These are phyloP conservation scores for Xiphias gladius DNA, from an alignment of 2,113 vertebrate genomes.

Conservation along the genomic window DNA sequence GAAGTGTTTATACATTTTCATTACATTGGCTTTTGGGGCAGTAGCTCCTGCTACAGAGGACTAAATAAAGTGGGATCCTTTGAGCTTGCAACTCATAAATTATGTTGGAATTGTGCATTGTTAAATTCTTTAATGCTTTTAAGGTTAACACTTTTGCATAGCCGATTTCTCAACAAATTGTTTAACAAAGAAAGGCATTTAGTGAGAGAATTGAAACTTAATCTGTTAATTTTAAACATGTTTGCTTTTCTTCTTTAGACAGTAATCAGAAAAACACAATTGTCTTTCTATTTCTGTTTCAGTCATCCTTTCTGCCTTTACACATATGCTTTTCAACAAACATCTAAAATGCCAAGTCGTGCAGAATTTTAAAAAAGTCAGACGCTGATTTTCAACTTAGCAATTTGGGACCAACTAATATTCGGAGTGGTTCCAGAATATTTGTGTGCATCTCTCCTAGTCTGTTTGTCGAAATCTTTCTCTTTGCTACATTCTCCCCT, in stretches of 20 bases:
- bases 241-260: too few relatives aligned
- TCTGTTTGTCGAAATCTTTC: not conserved
- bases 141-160: not conserved
- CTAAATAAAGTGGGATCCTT: not conserved
- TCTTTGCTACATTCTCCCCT: not conserved
- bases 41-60: not conserved
- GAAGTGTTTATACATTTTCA: too few relatives aligned
- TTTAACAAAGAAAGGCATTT: too few relatives aligned
- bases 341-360: not conserved
- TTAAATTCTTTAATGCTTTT: not conserved
- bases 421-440: constrained; percentile 7
- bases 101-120: not conserved
- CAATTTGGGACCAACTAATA: constrained; percentile 6
- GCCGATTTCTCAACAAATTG: not conserved
- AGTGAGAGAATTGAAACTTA: not conserved
- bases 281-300: not conserved
- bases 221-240: not conserved
- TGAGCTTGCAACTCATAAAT: not conserved
- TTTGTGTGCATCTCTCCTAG: not conserved
- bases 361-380: not conserved
- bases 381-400: not conserved
- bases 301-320: not conserved
- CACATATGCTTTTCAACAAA: not conserved
- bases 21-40: too few relatives aligned
- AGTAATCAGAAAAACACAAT: not conserved